These are phyloP conservation scores for Typhlomys cinereus DNA, from an alignment of 2,113 vertebrate species.

Conservation along the genomic window DNA sequence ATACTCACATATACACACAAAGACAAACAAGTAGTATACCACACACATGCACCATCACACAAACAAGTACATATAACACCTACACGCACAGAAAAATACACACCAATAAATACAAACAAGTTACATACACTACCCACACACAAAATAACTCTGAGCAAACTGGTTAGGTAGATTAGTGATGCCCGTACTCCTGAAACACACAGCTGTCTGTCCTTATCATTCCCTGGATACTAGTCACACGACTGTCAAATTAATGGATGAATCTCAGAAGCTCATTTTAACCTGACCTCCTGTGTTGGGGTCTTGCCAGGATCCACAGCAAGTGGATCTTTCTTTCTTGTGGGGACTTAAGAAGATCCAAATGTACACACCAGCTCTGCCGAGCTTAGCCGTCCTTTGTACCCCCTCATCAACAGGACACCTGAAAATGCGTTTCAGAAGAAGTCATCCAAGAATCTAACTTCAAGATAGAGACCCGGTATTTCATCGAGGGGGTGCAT, in stretches of 20 bases:
- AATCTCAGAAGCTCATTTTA: neutral
- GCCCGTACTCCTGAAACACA: neutral
- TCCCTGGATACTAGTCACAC: neutral
- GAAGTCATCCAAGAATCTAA: neutral
- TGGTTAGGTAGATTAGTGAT: neutral
- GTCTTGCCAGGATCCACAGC: neutral
- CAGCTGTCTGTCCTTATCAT: neutral
- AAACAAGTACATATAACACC: too few relatives aligned
- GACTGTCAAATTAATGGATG: neutral
- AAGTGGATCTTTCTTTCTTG: too few relatives aligned
- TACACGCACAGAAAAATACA: too few relatives aligned
- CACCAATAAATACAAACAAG: too few relatives aligned
- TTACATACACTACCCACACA: too few relatives aligned
- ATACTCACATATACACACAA: too few relatives aligned
- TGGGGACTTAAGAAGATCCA: neutral
- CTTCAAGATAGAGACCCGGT: neutral
- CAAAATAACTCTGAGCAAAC: neutral
- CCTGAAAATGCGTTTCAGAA: neutral
- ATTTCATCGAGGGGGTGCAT: neutral
- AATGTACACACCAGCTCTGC: neutral
- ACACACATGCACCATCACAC: neutral
- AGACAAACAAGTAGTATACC: too few relatives aligned
- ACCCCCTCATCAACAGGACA: neutral
- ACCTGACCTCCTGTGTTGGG: neutral
- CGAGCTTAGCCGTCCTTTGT: too few relatives aligned